phyloP scores from a whole-genome alignment of 2,113 vertebrate genomes.

The Hirundichthys speculiger region DNA sequence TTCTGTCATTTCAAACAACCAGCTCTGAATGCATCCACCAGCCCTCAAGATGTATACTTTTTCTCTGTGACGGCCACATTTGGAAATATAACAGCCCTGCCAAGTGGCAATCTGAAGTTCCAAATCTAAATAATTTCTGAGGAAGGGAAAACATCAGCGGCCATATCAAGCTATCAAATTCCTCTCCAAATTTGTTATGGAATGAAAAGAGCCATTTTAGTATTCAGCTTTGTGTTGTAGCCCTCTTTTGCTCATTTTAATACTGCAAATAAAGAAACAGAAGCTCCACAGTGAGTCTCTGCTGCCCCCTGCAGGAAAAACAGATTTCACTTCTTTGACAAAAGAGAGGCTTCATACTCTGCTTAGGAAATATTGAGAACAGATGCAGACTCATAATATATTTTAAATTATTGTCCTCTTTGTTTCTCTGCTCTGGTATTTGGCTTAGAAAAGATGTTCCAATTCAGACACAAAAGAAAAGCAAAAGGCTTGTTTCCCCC shows the following conservation, averaged over 20 bases:
- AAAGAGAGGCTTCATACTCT: too few species aligned
- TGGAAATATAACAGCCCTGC: constrained; percentile 42
- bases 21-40: constrained; percentile 4
- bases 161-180: constrained; percentile 17
- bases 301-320: constrained; percentile 54
- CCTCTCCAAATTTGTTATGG: constrained; percentile 28
- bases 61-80: constrained; percentile 44
- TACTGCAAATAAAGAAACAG: background rate
- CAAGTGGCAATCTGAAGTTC: constrained; percentile 37
- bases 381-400: too few species aligned
- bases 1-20: constrained; percentile 1
- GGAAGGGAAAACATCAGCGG: constrained; percentile 27
- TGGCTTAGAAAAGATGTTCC: too few species aligned
- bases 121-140: constrained; percentile 31
- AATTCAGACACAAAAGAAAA: too few species aligned
- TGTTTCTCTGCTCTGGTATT: background rate
- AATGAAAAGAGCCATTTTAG: constrained; percentile 33
- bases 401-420: background rate
- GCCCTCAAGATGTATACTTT: too few species aligned
- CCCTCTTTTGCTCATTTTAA: background rate
- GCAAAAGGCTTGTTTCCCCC: too few species aligned
- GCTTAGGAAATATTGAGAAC: too few species aligned
- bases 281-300: constrained; percentile 19
- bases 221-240: constrained; percentile 16
- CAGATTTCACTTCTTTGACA: background rate